A percentile compares a stretch with the other conserved stretches of the same genome.
Conservation (phyloP, 2,888 invertebrate genomes). For the Philaethria dido region DNA sequence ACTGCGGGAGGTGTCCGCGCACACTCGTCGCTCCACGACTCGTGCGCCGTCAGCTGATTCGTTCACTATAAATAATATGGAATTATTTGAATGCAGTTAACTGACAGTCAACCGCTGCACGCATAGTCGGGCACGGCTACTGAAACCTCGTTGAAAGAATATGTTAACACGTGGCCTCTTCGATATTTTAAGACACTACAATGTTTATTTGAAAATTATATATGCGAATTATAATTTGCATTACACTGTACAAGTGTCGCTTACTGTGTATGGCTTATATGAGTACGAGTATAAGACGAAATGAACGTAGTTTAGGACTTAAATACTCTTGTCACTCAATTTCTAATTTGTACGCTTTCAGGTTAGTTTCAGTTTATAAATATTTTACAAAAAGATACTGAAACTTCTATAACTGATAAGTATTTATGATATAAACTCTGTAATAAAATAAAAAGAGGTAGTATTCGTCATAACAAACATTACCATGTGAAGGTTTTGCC, state of each 20-base stretch:
- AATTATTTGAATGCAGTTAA: slow-evolving; percentile 70
- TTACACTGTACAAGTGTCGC: background rate
- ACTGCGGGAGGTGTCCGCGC: slow-evolving; percentile 47
- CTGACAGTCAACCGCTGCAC: slow-evolving; percentile 48
- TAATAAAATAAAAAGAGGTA: no score
- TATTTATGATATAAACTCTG: no score
- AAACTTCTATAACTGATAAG: no score
- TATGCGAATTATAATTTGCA: background rate
- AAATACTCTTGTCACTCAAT: no score
- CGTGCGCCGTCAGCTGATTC: slow-evolving; percentile 71
- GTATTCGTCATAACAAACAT: no score
- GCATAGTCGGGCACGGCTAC: slow-evolving; percentile 31
- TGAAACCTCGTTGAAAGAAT: slow-evolving; percentile 25
- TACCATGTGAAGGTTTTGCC: background rate
- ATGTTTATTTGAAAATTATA: background rate
- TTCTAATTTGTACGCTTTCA: no score
- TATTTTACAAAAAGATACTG: no score
- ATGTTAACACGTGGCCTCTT: slow-evolving; percentile 30
- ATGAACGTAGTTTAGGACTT: background rate
- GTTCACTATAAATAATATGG: slow-evolving; percentile 79
- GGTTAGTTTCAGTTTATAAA: no score
- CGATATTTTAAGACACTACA: slow-evolving; percentile 28
- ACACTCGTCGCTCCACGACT: slow-evolving; percentile 45
- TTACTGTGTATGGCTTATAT: background rate
- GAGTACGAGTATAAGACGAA: background rate